phyloP scores from a whole-genome alignment of 2,888 invertebrate species.

The Neoascia interrupta region DNA sequence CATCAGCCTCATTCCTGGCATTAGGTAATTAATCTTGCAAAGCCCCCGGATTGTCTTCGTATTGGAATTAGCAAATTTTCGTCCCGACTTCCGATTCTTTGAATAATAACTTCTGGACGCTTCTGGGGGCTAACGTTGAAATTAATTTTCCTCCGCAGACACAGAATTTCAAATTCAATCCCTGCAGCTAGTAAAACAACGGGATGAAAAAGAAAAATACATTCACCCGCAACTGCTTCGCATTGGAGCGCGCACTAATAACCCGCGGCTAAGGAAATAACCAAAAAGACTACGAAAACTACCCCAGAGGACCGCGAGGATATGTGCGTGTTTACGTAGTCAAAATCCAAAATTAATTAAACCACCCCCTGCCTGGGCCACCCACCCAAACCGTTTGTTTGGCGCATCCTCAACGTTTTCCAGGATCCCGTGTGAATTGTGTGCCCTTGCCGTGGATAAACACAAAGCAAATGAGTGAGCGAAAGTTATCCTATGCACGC shows the following conservation, averaged over 20 bases:
- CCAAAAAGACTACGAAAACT: background rate
- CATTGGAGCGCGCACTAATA: background rate
- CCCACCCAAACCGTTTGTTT: background rate
- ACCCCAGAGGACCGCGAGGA: background rate
- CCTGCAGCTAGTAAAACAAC: slow-evolving; percentile 24
- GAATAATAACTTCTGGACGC: slow-evolving; percentile 11
- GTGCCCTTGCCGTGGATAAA: slow-evolving; percentile 19
- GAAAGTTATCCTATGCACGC: background rate
- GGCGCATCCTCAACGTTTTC: background rate
- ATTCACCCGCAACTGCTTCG: background rate
- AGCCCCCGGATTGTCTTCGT: slow-evolving; percentile 2
- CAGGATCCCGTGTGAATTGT: too few relatives aligned
- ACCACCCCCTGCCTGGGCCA: slow-evolving; percentile 3
- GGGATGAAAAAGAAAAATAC: background rate
- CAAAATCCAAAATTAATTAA: slow-evolving; percentile 41
- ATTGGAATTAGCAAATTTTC: slow-evolving; percentile 3
- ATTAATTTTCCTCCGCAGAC: slow-evolving; percentile 16
- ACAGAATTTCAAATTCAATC: slow-evolving; percentile 11
- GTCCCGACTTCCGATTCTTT: slow-evolving; percentile 1
- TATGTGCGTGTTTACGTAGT: slow-evolving; percentile 8
- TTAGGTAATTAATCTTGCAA: too few relatives aligned
- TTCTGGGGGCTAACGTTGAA: slow-evolving; percentile 8
- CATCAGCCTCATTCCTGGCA: too few relatives aligned
- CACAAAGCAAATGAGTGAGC: background rate
- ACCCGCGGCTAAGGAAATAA: slow-evolving; percentile 15